phyloP scores from a whole-genome alignment of 2,888 invertebrate species.

The Dryococelus australis region DNA sequence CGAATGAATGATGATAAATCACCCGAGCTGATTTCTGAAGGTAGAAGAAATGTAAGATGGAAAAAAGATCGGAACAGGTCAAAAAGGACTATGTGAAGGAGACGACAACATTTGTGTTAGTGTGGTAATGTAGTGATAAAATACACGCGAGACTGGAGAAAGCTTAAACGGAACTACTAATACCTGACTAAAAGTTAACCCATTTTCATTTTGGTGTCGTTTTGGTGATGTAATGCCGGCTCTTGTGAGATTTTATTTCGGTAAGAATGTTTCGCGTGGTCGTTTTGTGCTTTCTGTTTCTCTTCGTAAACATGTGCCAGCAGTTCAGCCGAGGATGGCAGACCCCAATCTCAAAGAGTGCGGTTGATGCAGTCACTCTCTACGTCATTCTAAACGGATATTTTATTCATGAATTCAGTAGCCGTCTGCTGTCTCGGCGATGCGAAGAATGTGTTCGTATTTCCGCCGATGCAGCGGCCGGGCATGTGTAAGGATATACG shows the following conservation, averaged over 20 bases:
- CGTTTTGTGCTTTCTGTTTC: not conserved
- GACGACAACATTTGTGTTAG: too few species aligned
- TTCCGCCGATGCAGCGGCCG: not conserved
- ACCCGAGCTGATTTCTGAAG: too few species aligned
- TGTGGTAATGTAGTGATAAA: too few species aligned
- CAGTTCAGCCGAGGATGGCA: not conserved
- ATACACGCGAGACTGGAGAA: too few species aligned
- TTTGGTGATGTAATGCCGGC: too few species aligned
- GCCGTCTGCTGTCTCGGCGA: not conserved
- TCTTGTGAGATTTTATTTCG: not conserved
- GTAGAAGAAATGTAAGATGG: too few species aligned
- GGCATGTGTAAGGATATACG: not conserved
- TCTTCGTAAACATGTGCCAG: not conserved
- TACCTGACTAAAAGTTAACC: too few species aligned
- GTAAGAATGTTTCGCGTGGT: not conserved
- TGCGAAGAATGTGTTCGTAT: slow-evolving; percentile 1
- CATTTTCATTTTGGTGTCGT: too few species aligned
- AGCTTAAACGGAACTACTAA: too few species aligned
- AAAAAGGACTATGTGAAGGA: too few species aligned
- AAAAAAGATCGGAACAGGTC: too few species aligned
- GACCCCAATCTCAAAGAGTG: not conserved
- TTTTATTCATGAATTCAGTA: slow-evolving; percentile 5
- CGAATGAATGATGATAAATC: too few species aligned
- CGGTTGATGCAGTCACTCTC: not conserved
- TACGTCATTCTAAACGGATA: not conserved